These are phyloP conservation scores for Rhinichthys osculus DNA, from an alignment of 2,797 vertebrate species.

Conservation along the genomic window DNA sequence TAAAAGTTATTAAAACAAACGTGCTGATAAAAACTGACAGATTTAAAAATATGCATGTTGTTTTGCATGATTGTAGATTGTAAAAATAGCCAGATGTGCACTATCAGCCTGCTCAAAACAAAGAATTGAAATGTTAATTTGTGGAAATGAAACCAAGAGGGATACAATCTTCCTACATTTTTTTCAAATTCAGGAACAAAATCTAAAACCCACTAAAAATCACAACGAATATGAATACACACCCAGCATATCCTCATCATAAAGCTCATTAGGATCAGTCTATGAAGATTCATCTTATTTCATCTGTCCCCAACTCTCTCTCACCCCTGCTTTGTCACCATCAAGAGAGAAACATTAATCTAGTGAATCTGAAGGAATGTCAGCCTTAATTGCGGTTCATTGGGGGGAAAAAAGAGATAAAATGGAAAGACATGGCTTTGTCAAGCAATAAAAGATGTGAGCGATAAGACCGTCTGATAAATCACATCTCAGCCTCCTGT, in stretches of 20 bases:
- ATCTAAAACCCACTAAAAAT: conserved; percentile 2
- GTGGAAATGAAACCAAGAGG: background rate
- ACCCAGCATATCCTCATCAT: conserved; percentile 11
- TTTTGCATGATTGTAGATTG: background rate
- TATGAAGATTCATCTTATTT: conserved; percentile 23
- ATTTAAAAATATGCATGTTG: background rate
- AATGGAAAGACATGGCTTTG: conserved; percentile 75
- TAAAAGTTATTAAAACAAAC: background rate
- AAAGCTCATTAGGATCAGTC: conserved; percentile 26
- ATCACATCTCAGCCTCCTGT: conserved; percentile 82
- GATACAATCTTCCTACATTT: background rate
- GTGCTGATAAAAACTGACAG: background rate
- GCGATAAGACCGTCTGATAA: conserved; percentile 86
- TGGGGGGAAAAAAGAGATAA: conserved; percentile 78
- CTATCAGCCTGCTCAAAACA: background rate
- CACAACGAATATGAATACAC: conserved; percentile 9
- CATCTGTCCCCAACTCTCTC: conserved; percentile 25
- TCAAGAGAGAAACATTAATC: conserved; percentile 48
- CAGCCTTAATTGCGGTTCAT: conserved; percentile 53
- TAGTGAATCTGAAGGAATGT: conserved; percentile 51
- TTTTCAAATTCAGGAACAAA: background rate
- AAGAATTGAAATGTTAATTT: background rate
- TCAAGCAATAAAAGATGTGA: conserved; percentile 60
- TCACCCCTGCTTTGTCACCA: conserved; percentile 26
- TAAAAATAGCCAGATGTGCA: background rate